Base-by-base conservation (phyloP, 2,888 invertebrate genomes). In the Agelastica alni region DNA sequence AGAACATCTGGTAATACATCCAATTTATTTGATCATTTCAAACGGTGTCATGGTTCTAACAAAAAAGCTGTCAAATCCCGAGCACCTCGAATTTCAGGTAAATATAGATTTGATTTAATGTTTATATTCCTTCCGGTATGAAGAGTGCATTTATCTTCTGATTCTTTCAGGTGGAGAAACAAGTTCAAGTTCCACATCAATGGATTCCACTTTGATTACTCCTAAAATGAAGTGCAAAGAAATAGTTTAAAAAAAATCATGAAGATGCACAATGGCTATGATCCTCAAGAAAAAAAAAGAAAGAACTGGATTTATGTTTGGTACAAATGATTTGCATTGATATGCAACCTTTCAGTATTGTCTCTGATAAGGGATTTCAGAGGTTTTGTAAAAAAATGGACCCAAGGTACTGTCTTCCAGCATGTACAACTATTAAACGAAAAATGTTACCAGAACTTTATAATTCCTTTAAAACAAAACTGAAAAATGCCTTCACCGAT, bases 261-360 rank as follows among this genome's bases (percentile, higher is more conserved):
- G n/a, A n/a, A n/a, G n/a, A n/a, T n/a, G n/a, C n/a, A n/a, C n/a
- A n/a, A n/a, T n/a, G n/a, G n/a, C n/a, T n/a, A n/a, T n/a, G n/a
- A n/a, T n/a, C n/a, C n/a, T n/a, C n/a, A n/a, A n/a, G n/a, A n/a
- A n/a, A n/a, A 32, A 32, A 6, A 32, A 32, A 13, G 31, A 32
- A 32, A 14, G 31, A 32, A 14, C 14, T 32, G 31, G 31, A 32
- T 32, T 32, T 32, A 32, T 32, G 6, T 14, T 13, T 32, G 14
- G 31, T 32, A 14, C 12, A 32, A 32, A 37, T 17, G 18, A 37
- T 37, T 17, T 20, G 31, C 31, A 44, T 44, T 10, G n/a, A 28
- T 30, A 31, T 44, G 18, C 31, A 31, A 41, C 14, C 41, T 41
- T 41, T 41, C 20, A 41, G 26, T 26, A 20, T 42, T 42, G 28